Percentiles rank a stretch among this genome's conserved stretches.
Evolutionary conservation across 2,113 vertebrate species (phyloP).

Genomic region (Myxocyprinus asiaticus): DNA sequence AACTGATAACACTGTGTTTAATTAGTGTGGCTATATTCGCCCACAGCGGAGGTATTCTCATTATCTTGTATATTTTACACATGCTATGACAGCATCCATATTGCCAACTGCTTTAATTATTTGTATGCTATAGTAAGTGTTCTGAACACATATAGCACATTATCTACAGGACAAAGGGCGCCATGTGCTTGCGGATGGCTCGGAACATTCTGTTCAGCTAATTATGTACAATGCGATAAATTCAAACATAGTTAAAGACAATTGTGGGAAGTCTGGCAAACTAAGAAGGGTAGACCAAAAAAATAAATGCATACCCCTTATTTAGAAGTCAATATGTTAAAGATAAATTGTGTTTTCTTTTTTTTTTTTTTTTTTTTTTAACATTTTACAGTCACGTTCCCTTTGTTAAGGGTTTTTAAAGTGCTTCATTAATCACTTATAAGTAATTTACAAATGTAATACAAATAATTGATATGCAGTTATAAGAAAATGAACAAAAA

Average conservation of each 20-base stretch:
- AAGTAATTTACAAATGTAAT: too few species aligned
- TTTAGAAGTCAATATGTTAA: not conserved
- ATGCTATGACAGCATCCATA: slow-evolving; percentile 29
- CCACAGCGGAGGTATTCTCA: slow-evolving; percentile 55
- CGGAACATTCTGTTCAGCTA: slow-evolving; percentile 16
- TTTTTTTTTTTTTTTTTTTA: too few species aligned
- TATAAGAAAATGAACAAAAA: not conserved
- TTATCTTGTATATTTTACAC: slow-evolving; percentile 51
- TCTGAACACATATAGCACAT: slow-evolving; percentile 34
- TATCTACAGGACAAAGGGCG: slow-evolving; percentile 25
- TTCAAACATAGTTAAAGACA: slow-evolving; percentile 1
- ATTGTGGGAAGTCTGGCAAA: not conserved
- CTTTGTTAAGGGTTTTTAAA: too few species aligned
- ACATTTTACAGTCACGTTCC: too few species aligned
- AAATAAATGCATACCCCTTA: not conserved
- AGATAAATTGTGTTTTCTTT: too few species aligned
- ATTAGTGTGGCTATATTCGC: slow-evolving; percentile 52
- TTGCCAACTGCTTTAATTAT: slow-evolving; percentile 55
- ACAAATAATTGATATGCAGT: too few species aligned
- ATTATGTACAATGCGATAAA: not conserved
- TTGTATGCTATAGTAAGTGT: slow-evolving; percentile 45
- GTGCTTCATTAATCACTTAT: too few species aligned
- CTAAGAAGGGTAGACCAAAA: not conserved
- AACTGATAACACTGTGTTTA: slow-evolving; percentile 50
- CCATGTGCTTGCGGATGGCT: not conserved